phyloP scores from a whole-genome alignment of 2,888 invertebrate species.

The Lepidochrysops patricia region DNA sequence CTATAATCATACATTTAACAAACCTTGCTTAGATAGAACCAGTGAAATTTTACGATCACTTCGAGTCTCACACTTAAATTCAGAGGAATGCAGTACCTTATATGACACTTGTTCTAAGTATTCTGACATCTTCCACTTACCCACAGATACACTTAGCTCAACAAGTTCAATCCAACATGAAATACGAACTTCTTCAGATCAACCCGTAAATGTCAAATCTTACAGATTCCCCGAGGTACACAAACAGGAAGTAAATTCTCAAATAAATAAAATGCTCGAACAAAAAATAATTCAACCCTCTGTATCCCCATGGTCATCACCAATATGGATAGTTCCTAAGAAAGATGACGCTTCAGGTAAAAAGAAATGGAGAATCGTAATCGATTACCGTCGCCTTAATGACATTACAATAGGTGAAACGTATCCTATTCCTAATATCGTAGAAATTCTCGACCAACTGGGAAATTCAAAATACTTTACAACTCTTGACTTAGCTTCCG shows the following conservation, averaged over 20 bases:
- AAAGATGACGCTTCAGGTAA: no score
- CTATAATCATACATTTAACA: not conserved
- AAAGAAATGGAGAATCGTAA: no score
- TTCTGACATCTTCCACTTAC: not conserved
- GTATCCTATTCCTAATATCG: no score
- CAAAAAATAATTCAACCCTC: constrained; percentile 4
- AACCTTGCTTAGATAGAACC: not conserved
- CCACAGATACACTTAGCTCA: not conserved
- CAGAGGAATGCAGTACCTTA: not conserved
- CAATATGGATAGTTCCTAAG: not conserved
- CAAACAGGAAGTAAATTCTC: not conserved
- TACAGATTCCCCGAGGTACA: not conserved
- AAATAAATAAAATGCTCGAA: constrained; percentile 1
- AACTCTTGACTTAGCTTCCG: not conserved
- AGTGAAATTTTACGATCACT: not conserved
- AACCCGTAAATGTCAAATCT: no score
- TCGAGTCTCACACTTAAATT: not conserved
- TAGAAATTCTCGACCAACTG: no score
- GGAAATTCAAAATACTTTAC: no score
- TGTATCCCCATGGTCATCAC: not conserved
- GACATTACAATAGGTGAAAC: no score
- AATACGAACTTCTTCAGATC: not conserved
- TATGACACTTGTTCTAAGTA: not conserved
- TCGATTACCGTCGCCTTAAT: no score
- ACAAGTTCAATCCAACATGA: not conserved